Evolutionary conservation across 2,888 invertebrate genomes (phyloP), one percentile per base, ranked within the genome.

Genomic region (Caenorhabditis afra): DNA sequence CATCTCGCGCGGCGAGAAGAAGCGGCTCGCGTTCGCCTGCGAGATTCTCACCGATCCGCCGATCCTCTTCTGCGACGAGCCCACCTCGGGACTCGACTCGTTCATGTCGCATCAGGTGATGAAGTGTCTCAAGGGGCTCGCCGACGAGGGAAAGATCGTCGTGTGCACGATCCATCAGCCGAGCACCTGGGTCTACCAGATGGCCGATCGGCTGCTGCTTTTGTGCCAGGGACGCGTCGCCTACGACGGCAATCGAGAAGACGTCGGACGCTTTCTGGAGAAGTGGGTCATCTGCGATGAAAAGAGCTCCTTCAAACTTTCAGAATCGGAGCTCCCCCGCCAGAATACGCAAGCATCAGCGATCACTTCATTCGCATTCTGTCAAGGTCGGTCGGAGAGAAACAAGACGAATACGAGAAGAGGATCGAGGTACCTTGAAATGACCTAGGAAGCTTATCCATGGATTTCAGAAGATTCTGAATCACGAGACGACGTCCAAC

Each of bases 1-100:
- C 0, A 94, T 98, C 66, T 97, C 97, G 0, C 97, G 97, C 0
- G 97, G 98, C 0, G 98, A 98, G 92, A 94, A 94, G 93, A 97
- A 97, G 91, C 93, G 97, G 70, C 92, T 98, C 16, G 95, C 96
- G 0, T 96, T 98, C 90, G 97, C 97, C 22, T 95, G 95, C 0
- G 96, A 96, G 81, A 70, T 84, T 16, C 79, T 86, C 18, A 86
- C 84, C 10, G 85, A 86, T 58, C 85, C 86, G 1, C 71, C 82
- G 0, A 83, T 86, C 44, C 52, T 85, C n/a, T 86, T 86, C 78
- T 85, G 85, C 29, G 85, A 85, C 58, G 85, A 85, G 67, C 85
- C 85, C 16, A 85, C 85, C 8, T 81, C 82, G 18, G 81, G 85
- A 18, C 75, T 86, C n/a, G 86, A 86, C 41, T 73, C 86, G 2